Base-by-base conservation (phyloP, 2,797 vertebrate species). In the Channallabes apus region DNA sequence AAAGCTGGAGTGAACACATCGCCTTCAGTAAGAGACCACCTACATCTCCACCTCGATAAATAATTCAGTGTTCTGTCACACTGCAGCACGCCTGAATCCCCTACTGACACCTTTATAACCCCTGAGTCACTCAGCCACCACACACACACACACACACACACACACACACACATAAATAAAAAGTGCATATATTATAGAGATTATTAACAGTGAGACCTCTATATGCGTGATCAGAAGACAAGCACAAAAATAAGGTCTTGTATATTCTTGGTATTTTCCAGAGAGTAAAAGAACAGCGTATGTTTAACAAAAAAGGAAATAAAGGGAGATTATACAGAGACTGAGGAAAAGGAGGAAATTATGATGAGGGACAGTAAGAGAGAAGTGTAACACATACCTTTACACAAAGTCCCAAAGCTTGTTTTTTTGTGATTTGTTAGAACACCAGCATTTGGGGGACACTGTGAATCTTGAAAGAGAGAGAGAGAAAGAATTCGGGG, bases 41-140 rank as follows among this genome's bases (percentile, higher is more conserved):
- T 94, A 92, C 93, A 93, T 94, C 94, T 95, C 94, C 91, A 92
- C 89, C 51, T 90, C 93, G 93, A 95, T 96, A 95, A 95, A 96
- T 96, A 95, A 96, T 95, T 95, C 94, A 94, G 91, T 88, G 91
- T 91, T 93, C 92, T 93, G 93, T 94, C 94, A 94, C 94, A 93
- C 92, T 94, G 92, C 93, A 93, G 93, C 93, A 92, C 91, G 93
- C 91, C 93, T 92, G 93, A 94, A 94, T 95, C 95, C 94, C 94
- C 93, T 80, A 94, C 94, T 94, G 95, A 95, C 94, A 94, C 93
- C 93, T 95, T 95, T 94, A 95, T 95, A 95, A 94, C 94, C 94
- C 94, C 93, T 95, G 95, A 95, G 94, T 96, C 95, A 95, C 93
- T 91, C 89, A 88, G 91, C 93, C 91, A 76, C 61, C 9, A 12